Evolutionary conservation across 2,113 vertebrate genomes (phyloP).

Genomic region (Oryzias curvinotus): DNA sequence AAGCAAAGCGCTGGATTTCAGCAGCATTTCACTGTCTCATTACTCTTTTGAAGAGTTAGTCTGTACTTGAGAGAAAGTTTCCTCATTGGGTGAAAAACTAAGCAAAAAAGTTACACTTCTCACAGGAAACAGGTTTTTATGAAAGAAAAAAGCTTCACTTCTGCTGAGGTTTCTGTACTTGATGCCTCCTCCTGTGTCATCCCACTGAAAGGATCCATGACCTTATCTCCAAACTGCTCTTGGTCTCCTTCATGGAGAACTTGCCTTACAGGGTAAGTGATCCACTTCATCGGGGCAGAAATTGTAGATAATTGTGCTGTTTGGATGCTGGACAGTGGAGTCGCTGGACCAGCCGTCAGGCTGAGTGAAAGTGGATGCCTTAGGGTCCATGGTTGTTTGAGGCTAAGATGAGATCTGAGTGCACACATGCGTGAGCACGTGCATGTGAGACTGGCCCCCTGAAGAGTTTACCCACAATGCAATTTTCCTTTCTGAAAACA

Average conservation of each 20-base stretch:
- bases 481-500: slow-evolving; percentile 66
- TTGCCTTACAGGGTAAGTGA: slow-evolving; percentile 66
- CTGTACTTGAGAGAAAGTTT: too few species aligned
- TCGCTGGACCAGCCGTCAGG: slow-evolving; percentile 38
- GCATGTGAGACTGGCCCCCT: slow-evolving; percentile 31
- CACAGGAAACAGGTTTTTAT: too few species aligned
- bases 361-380: slow-evolving; percentile 64
- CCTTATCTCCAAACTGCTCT: slow-evolving; percentile 46
- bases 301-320: slow-evolving; percentile 68
- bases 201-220: slow-evolving; percentile 37
- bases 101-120: too few species aligned
- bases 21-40: slow-evolving; percentile 38
- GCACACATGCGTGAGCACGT: slow-evolving; percentile 13
- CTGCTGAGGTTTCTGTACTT: slow-evolving; percentile 13
- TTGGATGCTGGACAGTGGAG: slow-evolving; percentile 49
- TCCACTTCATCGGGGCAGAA: slow-evolving; percentile 62
- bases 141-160: slow-evolving; percentile 17
- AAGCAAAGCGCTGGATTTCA: slow-evolving; percentile 44
- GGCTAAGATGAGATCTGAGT: slow-evolving; percentile 32
- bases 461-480: slow-evolving; percentile 48
- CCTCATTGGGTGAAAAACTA: too few species aligned
- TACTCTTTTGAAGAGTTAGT: slow-evolving; percentile 15
- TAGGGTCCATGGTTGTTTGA: slow-evolving; percentile 59
- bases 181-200: slow-evolving; percentile 20
- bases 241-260: slow-evolving; percentile 63